A percentile compares a stretch with the other conserved stretches of the same genome.
Conservation (phyloP, 2,113 vertebrate species). For the Muntiacus muntjak region DNA sequence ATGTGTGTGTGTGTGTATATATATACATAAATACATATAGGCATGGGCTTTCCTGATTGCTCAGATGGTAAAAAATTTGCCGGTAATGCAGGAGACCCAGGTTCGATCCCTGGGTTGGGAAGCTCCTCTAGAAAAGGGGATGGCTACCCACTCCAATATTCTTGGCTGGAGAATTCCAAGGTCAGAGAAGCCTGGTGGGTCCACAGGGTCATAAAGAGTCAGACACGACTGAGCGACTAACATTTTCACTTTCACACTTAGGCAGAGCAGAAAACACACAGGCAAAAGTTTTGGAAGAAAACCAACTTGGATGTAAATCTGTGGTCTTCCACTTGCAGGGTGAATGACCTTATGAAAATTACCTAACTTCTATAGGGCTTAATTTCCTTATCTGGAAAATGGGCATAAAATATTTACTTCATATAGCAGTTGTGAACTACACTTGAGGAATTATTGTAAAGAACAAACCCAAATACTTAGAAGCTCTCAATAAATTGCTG, state of each 20-base stretch:
- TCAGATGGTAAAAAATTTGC: neutral
- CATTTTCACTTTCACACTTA: neutral
- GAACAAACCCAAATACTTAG: neutral
- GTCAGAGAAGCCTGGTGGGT: neutral
- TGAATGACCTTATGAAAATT: neutral
- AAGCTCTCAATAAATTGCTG: neutral
- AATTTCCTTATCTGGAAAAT: neutral
- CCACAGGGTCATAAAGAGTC: neutral
- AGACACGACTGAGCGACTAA: accelerated
- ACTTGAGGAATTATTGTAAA: neutral
- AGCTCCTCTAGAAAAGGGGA: neutral
- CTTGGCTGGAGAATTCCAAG: neutral
- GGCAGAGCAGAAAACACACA: neutral
- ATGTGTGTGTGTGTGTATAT: neutral
- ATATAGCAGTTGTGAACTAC: neutral
- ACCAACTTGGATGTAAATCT: neutral
- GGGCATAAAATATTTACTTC: neutral
- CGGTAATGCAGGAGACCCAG: neutral
- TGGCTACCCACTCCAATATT: neutral
- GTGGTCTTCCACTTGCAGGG: neutral
- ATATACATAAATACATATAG: neutral
- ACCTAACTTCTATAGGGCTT: neutral
- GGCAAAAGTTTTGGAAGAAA: neutral
- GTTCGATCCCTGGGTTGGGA: neutral
- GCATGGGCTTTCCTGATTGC: neutral